These are phyloP conservation scores for Phylloscopus collybita DNA, from an alignment of 2,797 vertebrate genomes.

Conservation along the genomic window DNA sequence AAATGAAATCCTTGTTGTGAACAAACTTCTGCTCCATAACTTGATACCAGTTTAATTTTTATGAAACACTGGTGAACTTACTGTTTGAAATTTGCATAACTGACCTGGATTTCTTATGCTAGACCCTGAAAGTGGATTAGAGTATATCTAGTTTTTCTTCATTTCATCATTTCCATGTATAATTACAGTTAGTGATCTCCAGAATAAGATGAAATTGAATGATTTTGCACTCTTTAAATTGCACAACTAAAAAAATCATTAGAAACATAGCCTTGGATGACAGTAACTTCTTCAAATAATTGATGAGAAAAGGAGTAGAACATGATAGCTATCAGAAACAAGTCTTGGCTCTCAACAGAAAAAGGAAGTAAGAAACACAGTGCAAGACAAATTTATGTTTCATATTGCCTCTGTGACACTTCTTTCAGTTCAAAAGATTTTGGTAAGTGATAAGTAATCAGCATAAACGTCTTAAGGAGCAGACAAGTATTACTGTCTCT, in stretches of 20 bases:
- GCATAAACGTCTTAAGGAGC: not conserved
- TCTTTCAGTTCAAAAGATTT: constrained; percentile 41
- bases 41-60: not conserved
- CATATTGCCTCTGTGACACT: not conserved
- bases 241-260: constrained; percentile 56
- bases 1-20: not conserved
- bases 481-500: constrained; percentile 1
- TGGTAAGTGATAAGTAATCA: constrained; percentile 40
- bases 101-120: not conserved
- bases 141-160: constrained; percentile 26
- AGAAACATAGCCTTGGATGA: constrained; percentile 39
- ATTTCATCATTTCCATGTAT: constrained; percentile 37
- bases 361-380: constrained; percentile 25
- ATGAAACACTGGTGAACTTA: not conserved
- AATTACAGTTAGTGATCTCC: constrained; percentile 44
- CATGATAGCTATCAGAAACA: constrained; percentile 37
- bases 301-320: constrained; percentile 54
- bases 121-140: not conserved
- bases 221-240: constrained; percentile 48
- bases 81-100: not conserved
- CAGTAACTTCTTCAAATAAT: constrained; percentile 51
- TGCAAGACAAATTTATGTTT: constrained; percentile 23
- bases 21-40: not conserved
- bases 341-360: constrained; percentile 20
- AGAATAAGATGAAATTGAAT: constrained; percentile 53